Conservation (phyloP, 2,113 vertebrate species). For the Gadus chalcogrammus region DNA sequence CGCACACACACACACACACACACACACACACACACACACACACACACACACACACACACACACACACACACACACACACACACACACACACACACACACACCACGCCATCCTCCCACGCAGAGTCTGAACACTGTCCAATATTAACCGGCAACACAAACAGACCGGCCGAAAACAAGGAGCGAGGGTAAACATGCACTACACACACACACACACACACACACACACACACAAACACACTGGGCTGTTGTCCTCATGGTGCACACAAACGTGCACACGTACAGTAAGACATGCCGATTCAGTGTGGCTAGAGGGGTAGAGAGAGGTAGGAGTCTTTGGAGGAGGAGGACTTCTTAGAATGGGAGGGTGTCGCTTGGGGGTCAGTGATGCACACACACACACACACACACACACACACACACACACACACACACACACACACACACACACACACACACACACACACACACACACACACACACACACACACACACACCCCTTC, state of each 20-base stretch:
- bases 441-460: too few species aligned
- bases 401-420: too few species aligned
- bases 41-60: too few species aligned
- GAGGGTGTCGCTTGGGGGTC: neutral
- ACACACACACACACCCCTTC: neutral
- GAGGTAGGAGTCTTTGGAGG: too few species aligned
- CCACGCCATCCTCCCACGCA: conserved; percentile 16
- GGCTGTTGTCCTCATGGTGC: neutral
- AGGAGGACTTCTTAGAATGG: too few species aligned
- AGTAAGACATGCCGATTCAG: too few species aligned
- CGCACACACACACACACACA: too few species aligned
- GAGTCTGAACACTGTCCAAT: conserved; percentile 58
- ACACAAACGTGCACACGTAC: too few species aligned
- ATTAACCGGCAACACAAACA: conserved; percentile 67
- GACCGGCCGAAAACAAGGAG: conserved; percentile 58
- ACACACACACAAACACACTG: conserved; percentile 7
- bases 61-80: too few species aligned
- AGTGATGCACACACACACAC: neutral
- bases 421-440: neutral
- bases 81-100: neutral
- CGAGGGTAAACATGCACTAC: conserved; percentile 52
- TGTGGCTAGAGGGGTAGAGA: too few species aligned
- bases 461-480: too few species aligned
- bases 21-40: too few species aligned
- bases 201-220: neutral